A percentile compares a stretch with the other conserved stretches of the same genome.
These are phyloP conservation scores for Phaethornis superciliosus DNA, from an alignment of 2,113 vertebrate species.

Conservation along the genomic window DNA sequence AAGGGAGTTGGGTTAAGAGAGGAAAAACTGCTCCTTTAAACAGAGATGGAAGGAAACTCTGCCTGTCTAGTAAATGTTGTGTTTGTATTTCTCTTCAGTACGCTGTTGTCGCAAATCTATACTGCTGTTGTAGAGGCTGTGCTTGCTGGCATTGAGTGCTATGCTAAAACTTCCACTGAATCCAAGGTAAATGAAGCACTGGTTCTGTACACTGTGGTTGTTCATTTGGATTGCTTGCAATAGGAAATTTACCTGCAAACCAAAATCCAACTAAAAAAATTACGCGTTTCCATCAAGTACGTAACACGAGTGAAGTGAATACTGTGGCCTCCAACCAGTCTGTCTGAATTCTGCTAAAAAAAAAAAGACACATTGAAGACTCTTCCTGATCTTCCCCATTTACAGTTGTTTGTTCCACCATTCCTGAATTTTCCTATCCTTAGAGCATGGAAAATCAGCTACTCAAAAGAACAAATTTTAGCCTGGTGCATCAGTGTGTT, in stretches of 20 bases:
- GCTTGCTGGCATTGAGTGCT: constrained; percentile 91
- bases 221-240: constrained; percentile 42
- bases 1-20: not conserved
- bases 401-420: not conserved
- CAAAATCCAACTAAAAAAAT: not conserved
- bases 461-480: not conserved
- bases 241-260: not conserved
- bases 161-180: constrained; percentile 83
- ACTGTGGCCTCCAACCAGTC: not conserved
- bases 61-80: constrained; percentile 53
- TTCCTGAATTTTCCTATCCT: not conserved
- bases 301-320: not conserved
- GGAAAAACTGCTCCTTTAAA: not conserved
- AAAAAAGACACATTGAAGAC: not conserved
- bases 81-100: constrained; percentile 77
- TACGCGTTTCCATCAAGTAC: not conserved
- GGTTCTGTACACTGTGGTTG: not conserved
- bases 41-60: constrained; percentile 2
- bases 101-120: constrained; percentile 91
- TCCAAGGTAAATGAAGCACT: constrained; percentile 82
- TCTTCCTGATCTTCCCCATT: not conserved
- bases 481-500: constrained; percentile 40
- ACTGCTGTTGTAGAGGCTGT: constrained; percentile 89
- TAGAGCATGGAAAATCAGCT: not conserved
- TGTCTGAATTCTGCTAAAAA: not conserved